phyloP scores from a whole-genome alignment of 1,140 invertebrate genomes.

The Oedothorax gibbosus region DNA sequence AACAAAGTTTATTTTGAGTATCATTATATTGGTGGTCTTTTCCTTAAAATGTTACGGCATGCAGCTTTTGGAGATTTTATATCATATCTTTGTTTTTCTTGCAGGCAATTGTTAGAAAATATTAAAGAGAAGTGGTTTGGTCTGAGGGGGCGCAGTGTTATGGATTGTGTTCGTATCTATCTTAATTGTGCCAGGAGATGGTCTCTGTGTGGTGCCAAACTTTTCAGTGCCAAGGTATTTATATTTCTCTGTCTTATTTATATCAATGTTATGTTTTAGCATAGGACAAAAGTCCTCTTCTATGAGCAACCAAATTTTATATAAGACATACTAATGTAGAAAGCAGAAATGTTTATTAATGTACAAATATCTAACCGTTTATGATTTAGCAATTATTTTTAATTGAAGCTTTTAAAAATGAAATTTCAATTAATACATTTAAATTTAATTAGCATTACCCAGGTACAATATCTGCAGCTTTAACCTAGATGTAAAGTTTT shows the following conservation, averaged over 20 bases:
- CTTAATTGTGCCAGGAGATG: slow-evolving; percentile 94
- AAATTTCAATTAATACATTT: too few relatives aligned
- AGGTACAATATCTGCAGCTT: too few relatives aligned
- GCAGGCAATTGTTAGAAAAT: slow-evolving; percentile 51
- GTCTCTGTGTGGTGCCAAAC: slow-evolving; percentile 92
- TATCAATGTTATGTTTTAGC: too few relatives aligned
- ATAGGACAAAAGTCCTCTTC: too few relatives aligned
- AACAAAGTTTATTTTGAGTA: background rate
- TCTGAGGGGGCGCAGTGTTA: slow-evolving; percentile 84
- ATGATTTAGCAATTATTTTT: too few relatives aligned
- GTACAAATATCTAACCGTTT: too few relatives aligned
- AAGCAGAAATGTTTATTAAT: too few relatives aligned
- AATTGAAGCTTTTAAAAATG: too few relatives aligned
- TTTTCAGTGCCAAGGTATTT: slow-evolving; percentile 82
- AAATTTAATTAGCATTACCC: too few relatives aligned
- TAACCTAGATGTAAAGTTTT: too few relatives aligned
- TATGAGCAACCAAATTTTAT: too few relatives aligned
- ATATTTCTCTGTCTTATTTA: background rate
- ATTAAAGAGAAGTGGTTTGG: slow-evolving; percentile 82
- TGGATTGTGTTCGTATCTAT: slow-evolving; percentile 94
- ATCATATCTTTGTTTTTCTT: background rate
- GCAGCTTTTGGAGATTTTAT: background rate
- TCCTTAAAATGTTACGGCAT: background rate
- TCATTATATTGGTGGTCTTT: background rate
- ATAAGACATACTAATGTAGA: too few relatives aligned